Evolutionary conservation across 2,797 vertebrate genomes (phyloP).

Genomic region (Adrianichthys oophorus): DNA sequence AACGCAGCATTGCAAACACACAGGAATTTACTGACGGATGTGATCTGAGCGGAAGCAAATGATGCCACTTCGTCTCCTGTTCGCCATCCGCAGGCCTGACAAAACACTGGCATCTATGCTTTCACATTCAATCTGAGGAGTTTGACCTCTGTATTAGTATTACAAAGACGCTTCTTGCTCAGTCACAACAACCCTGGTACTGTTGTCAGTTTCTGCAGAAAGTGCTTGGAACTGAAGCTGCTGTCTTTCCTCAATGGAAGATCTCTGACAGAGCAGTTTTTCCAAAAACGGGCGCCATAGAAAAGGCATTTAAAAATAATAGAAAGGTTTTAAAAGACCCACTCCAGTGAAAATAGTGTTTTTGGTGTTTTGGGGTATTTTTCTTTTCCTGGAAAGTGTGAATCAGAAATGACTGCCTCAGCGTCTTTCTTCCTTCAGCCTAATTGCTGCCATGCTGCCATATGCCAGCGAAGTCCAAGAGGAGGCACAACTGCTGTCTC

Average conservation of each 20-base stretch:
- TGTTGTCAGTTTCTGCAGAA: conserved; percentile 29
- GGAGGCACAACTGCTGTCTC: conserved; percentile 38
- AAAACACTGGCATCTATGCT: conserved; percentile 36
- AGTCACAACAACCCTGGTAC: conserved; percentile 25
- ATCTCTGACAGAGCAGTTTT: too few relatives aligned
- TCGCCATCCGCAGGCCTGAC: conserved; percentile 42
- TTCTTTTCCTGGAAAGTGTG: conserved; percentile 37
- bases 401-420: conserved; percentile 49
- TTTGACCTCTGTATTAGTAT: conserved; percentile 47
- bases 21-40: conserved; percentile 50
- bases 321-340: too few relatives aligned
- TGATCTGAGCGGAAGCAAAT: conserved; percentile 45
- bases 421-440: conserved; percentile 60
- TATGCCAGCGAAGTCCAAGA: conserved; percentile 39
- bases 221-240: conserved; percentile 15
- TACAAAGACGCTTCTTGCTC: conserved; percentile 18
- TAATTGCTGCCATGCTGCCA: conserved; percentile 56
- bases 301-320: too few relatives aligned
- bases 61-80: conserved; percentile 35
- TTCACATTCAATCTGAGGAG: conserved; percentile 42
- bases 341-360: too few relatives aligned
- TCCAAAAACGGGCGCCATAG: too few relatives aligned
- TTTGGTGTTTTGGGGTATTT: too few relatives aligned
- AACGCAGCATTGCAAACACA: too few relatives aligned
- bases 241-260: neutral